Conservation (phyloP, 2,888 invertebrate genomes). For the Gastracanthus pulcherrimus region DNA sequence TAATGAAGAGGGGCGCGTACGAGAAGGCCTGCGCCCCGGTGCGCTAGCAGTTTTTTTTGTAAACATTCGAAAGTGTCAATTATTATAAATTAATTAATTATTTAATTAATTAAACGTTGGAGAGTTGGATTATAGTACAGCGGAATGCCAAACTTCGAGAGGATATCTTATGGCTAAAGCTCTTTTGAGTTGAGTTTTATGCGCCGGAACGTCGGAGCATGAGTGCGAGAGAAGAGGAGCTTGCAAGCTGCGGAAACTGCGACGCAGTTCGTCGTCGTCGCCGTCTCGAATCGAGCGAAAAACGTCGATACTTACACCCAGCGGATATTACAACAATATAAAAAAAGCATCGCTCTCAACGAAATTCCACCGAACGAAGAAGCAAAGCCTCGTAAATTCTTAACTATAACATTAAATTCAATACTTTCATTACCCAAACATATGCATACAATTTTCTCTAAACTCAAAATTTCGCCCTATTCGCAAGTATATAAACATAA, state of each 20-base stretch:
- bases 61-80: background rate
- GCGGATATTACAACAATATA: background rate
- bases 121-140: too few species aligned
- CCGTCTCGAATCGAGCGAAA: background rate
- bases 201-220: too few species aligned
- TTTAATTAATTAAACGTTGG: too few species aligned
- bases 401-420: background rate
- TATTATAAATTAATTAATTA: too few species aligned
- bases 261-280: background rate
- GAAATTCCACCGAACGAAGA: too few species aligned
- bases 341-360: background rate
- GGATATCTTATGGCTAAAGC: too few species aligned
- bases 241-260: slow-evolving; percentile 20
- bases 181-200: too few species aligned
- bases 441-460: too few species aligned
- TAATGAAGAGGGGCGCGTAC: background rate
- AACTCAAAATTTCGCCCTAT: too few species aligned
- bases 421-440: background rate
- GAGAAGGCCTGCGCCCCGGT: background rate
- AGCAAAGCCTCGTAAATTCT: background rate
- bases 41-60: slow-evolving; percentile 2
- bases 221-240: too few species aligned
- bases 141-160: too few species aligned
- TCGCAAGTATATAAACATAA: too few species aligned
- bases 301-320: slow-evolving; percentile 2